A percentile compares a stretch with the other conserved stretches of the same genome.
These are phyloP conservation scores for Hipposideros armiger DNA, from an alignment of 2,113 vertebrate genomes.

Conservation along the genomic window DNA sequence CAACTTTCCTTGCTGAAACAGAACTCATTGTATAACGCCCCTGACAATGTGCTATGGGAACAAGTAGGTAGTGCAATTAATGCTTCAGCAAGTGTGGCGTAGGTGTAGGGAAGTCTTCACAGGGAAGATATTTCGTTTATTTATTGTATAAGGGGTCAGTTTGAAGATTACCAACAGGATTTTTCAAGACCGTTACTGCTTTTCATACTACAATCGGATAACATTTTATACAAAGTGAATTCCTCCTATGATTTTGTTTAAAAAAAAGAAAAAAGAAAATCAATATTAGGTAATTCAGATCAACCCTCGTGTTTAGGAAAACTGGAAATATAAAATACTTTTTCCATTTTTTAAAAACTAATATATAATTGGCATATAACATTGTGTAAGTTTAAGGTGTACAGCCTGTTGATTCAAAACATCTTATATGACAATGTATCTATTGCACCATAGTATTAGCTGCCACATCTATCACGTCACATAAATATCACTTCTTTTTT, in stretches of 20 bases:
- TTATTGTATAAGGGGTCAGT: background rate
- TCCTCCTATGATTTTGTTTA: background rate
- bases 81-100: background rate
- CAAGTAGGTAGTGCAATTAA: background rate
- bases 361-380: background rate
- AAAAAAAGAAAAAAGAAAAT: background rate
- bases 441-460: background rate
- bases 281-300: background rate
- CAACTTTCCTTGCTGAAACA: background rate
- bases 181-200: background rate
- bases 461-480: background rate
- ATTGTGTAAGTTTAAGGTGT: too few relatives aligned
- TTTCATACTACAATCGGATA: background rate
- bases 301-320: background rate
- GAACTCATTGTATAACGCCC: background rate
- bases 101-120: background rate
- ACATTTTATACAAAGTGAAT: background rate
- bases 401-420: too few relatives aligned
- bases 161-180: background rate
- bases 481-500: background rate
- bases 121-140: background rate
- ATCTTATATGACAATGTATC: too few relatives aligned
- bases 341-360: background rate
- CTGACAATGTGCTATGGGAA: background rate
- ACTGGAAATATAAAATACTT: background rate